Evolutionary conservation across 2,888 invertebrate species (phyloP).

Genomic region (Watsonalla cultraria): DNA sequence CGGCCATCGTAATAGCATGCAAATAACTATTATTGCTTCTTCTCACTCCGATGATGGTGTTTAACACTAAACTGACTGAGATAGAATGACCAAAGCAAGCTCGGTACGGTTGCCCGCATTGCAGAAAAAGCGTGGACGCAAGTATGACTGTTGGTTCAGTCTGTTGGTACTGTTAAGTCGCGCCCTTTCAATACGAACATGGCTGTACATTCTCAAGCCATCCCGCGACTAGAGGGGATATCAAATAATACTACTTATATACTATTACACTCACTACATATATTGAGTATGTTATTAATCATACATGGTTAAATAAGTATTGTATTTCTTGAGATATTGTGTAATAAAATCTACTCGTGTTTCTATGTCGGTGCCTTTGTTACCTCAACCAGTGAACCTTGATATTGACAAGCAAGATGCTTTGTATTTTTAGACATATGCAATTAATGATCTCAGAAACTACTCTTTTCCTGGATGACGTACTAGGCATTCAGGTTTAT

Average conservation of each 20-base stretch:
- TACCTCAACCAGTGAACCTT: no score
- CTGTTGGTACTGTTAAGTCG: constrained; percentile 31
- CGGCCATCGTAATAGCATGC: constrained; percentile 51
- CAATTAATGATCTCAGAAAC: no score
- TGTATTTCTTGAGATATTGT: no score
- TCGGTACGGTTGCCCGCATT: constrained; percentile 27
- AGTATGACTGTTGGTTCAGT: constrained; percentile 36
- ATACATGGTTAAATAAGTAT: no score
- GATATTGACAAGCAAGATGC: no score
- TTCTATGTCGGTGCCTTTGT: no score
- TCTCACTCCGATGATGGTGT: constrained; percentile 26
- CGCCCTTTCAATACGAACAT: constrained; percentile 34
- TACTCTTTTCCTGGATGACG: no score
- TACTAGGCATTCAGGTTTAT: no score
- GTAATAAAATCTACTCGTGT: no score
- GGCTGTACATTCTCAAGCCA: neutral
- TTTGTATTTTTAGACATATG: no score
- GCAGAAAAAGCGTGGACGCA: constrained; percentile 49
- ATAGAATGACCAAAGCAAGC: constrained; percentile 15
- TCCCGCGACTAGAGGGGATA: neutral
- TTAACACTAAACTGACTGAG: constrained; percentile 23
- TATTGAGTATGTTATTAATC: no score
- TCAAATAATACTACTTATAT: no score
- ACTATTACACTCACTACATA: neutral
- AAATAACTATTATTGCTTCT: constrained; percentile 21